These are phyloP conservation scores for Chelonus insularis DNA, from an alignment of 1,140 invertebrate genomes.

Conservation along the genomic window DNA sequence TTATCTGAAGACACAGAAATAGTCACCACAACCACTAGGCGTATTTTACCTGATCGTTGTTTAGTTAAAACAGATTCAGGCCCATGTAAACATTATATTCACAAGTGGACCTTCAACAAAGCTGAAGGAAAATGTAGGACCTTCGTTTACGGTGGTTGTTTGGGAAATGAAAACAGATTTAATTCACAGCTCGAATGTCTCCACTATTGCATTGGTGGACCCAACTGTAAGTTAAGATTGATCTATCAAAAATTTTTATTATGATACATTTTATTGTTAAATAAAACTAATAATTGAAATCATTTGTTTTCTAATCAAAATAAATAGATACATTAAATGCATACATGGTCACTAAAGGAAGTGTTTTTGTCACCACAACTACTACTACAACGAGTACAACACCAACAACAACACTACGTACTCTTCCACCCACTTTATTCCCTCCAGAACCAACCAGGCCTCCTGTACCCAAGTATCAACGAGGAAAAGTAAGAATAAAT, in stretches of 20 bases:
- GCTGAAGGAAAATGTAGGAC: slow-evolving; percentile 67
- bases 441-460: slow-evolving; percentile 58
- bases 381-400: slow-evolving; percentile 55
- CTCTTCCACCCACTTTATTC: slow-evolving; percentile 50
- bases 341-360: slow-evolving; percentile 56
- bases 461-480: slow-evolving; percentile 70
- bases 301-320: too few relatives aligned
- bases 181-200: slow-evolving; percentile 73
- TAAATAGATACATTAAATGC: slow-evolving; percentile 59
- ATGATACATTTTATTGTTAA: neutral
- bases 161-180: slow-evolving; percentile 79
- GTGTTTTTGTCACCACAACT: slow-evolving; percentile 53
- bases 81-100: slow-evolving; percentile 68
- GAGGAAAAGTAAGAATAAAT: slow-evolving; percentile 60
- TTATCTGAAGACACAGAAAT: slow-evolving; percentile 15
- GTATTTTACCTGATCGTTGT: slow-evolving; percentile 48
- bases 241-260: too few relatives aligned
- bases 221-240: slow-evolving; percentile 61
- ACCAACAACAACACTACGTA: slow-evolving; percentile 52
- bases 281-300: neutral
- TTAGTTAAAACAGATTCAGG: slow-evolving; percentile 62
- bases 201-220: slow-evolving; percentile 64
- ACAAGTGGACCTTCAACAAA: slow-evolving; percentile 75
- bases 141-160: slow-evolving; percentile 79
- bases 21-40: slow-evolving; percentile 27